Base-by-base conservation (phyloP, 2,113 vertebrate genomes). In the Indri indri region DNA sequence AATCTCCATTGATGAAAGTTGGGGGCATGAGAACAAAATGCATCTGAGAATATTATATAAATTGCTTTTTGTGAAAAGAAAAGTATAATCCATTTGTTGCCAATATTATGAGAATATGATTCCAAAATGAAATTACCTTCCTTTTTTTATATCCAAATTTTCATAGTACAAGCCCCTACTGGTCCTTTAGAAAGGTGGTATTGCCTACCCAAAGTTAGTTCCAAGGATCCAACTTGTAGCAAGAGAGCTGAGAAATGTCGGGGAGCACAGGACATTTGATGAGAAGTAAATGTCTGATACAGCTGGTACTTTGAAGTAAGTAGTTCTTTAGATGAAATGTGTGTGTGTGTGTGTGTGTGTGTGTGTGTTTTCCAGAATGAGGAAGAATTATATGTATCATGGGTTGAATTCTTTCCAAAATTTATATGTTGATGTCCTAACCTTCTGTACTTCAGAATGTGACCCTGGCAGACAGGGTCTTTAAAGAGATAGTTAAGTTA, bases 41-140 rank as follows among this genome's bases (percentile, higher is more conserved):
- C 22, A 30, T 16, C n/a, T 82, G 40, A 82, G 17, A 85, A 13
- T 96, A 86, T 61, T 6, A 54, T 68, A 57, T 68, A 70, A 85
- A 66, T 5, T 42, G 2, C 27, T 91, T 70, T 88, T 65, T 54
- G 18, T 37, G 54, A 92, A 68, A 45, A 85, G 42, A 92, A 68
- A 45, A 85, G 47, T 84, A 27, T 83, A 70, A 87, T 94, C 17
- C 32, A 47, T 95, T 80, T 88, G 18, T 70, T 85, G 8, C 27
- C n/a, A 86, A 10, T 54, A 71, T 88, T 96, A 27, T 42, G 22
- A 91, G 77, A 84, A 0, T 32, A 1, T 88, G 70, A 65, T 79
- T 95, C 45, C 52, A 73, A 85, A 91, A 59, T 73, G 11, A 77
- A 95, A 86, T 95, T 54, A 77, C 16, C 87, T 54, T 89, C 47